Percentiles rank a stretch among this genome's conserved stretches.
Conservation (phyloP, 30 jellyfish, hydroid and myxozoan species). For the Sanderia malayensis region DNA sequence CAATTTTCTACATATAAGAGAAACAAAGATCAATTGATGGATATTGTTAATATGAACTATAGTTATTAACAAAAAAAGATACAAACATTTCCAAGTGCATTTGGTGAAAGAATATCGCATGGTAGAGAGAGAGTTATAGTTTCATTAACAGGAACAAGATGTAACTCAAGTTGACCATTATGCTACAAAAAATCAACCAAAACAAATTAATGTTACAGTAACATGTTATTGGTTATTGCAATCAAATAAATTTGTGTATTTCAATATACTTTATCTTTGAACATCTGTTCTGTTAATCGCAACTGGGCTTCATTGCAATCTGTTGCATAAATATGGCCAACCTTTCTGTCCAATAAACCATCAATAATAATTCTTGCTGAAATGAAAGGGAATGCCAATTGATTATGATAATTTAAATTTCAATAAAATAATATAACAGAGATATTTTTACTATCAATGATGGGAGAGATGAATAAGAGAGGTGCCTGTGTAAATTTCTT, state of each 20-base stretch:
- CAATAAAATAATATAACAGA: too few species aligned
- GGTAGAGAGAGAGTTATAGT: slow-evolving; percentile 53
- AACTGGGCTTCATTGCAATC: slow-evolving; percentile 81
- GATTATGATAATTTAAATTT: too few species aligned
- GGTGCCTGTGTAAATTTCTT: too few species aligned
- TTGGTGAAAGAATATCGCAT: slow-evolving; percentile 89
- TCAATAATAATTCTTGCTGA: slow-evolving; percentile 67
- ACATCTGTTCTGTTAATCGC: slow-evolving; percentile 59
- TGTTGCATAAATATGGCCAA: slow-evolving; percentile 75
- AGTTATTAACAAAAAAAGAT: neutral
- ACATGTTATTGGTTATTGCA: too few species aligned
- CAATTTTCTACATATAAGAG: slow-evolving; percentile 1
- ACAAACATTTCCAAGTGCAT: slow-evolving; percentile 85
- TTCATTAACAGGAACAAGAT: slow-evolving; percentile 62
- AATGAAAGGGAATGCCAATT: neutral
- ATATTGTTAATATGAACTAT: too few species aligned
- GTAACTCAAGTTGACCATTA: slow-evolving; percentile 60
- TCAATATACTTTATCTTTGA: slow-evolving; percentile 53
- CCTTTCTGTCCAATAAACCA: slow-evolving; percentile 68
- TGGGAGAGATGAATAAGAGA: too few species aligned
- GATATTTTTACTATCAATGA: too few species aligned
- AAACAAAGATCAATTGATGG: neutral
- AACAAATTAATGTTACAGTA: neutral
- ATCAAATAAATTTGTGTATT: too few species aligned
- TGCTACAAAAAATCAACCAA: slow-evolving; percentile 37